Evolutionary conservation across 2,888 invertebrate genomes (phyloP).

Genomic region (Cristatella mucedo): DNA sequence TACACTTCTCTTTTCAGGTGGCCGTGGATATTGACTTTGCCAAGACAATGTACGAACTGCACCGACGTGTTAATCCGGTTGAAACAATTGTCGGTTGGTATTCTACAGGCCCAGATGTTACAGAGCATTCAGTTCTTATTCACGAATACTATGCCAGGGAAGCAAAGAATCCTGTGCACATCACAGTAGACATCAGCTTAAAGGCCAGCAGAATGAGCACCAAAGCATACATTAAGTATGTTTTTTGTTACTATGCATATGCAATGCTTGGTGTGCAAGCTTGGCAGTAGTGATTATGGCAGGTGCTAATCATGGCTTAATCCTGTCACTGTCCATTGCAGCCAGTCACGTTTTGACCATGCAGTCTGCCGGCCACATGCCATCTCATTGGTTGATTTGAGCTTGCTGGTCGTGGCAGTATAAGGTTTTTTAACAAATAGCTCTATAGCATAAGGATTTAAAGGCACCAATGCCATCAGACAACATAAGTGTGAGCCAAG

Average conservation of each 20-base stretch:
- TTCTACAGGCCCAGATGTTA: constrained; percentile 93
- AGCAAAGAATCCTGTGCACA: constrained; percentile 70
- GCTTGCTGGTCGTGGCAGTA: no score
- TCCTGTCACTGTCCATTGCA: no score
- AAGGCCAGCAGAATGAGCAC: constrained; percentile 75
- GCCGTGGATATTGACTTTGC: constrained; percentile 93
- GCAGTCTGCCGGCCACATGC: no score
- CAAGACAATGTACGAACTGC: constrained; percentile 80
- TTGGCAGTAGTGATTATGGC: no score
- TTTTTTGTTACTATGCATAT: constrained; percentile 3
- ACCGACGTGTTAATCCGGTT: constrained; percentile 73
- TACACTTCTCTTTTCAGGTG: constrained; percentile 47
- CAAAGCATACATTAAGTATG: constrained; percentile 67
- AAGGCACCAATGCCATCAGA: no score
- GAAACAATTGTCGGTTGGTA: constrained; percentile 93
- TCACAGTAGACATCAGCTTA: constrained; percentile 83
- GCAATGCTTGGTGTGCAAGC: background rate
- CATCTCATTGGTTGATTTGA: no score
- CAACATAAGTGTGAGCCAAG: no score
- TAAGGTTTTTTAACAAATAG: no score
- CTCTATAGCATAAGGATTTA: no score
- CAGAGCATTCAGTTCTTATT: constrained; percentile 87
- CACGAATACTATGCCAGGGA: constrained; percentile 92
- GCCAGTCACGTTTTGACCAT: no score
- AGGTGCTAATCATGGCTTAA: no score